These are phyloP conservation scores for Drosophila suzukii DNA, from an alignment of 1,140 invertebrate species.

Conservation along the genomic window DNA sequence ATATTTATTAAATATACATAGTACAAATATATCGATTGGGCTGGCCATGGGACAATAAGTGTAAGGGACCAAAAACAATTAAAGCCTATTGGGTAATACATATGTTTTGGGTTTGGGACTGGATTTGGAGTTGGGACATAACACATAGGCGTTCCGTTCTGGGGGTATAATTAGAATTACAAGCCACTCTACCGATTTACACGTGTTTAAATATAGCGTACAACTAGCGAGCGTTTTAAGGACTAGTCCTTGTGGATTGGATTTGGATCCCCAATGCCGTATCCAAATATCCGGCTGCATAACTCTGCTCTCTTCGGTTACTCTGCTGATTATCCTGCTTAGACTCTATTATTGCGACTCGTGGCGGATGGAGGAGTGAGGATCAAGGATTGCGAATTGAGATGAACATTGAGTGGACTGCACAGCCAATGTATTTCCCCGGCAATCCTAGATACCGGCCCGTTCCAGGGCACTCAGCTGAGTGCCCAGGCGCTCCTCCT, in stretches of 20 bases:
- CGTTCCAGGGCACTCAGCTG: constrained; percentile 89
- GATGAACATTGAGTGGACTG: constrained; percentile 1
- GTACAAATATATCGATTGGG: constrained; percentile 39
- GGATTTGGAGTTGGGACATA: background rate
- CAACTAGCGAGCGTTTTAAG: constrained; percentile 10
- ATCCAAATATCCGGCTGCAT: background rate
- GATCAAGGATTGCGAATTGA: background rate
- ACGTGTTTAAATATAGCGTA: constrained; percentile 20
- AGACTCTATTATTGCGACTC: constrained; percentile 42
- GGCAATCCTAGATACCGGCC: constrained; percentile 84
- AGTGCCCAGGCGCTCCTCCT: constrained; percentile 90
- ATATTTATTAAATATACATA: constrained; percentile 41
- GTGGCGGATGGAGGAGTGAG: constrained; percentile 8
- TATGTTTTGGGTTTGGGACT: constrained; percentile 2
- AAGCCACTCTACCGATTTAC: constrained; percentile 27
- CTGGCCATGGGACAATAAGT: constrained; percentile 18
- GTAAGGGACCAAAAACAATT: constrained; percentile 3
- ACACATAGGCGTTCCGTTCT: background rate
- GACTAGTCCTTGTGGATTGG: background rate
- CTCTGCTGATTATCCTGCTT: constrained; percentile 8
- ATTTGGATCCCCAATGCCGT: background rate
- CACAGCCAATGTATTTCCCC: background rate
- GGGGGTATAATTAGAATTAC: constrained; percentile 13
- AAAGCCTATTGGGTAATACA: constrained; percentile 24
- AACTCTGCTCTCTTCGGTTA: background rate